Percentiles rank a stretch among this genome's conserved stretches.
phyloP scores from a whole-genome alignment of 2,113 vertebrate genomes.

The Girardinichthys multiradiatus region DNA sequence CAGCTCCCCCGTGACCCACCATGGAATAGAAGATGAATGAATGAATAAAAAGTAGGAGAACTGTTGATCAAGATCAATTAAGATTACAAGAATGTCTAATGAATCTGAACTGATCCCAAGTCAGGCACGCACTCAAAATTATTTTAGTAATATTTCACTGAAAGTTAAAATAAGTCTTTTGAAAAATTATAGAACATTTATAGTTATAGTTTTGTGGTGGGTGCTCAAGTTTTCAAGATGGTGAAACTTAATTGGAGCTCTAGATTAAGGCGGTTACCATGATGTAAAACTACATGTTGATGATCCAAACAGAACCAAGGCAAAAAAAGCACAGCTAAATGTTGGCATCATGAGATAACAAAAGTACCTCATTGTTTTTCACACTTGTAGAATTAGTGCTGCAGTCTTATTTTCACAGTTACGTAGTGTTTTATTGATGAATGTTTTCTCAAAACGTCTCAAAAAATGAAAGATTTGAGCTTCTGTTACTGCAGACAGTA shows the following conservation, averaged over 20 bases:
- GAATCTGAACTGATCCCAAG: neutral
- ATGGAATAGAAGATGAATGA: too few relatives aligned
- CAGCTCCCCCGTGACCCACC: too few relatives aligned
- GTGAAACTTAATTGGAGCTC: neutral
- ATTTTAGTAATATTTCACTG: neutral
- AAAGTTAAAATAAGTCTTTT: neutral
- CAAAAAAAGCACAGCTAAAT: slow-evolving; percentile 16
- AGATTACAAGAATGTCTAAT: neutral
- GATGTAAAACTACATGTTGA: neutral
- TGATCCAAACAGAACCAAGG: slow-evolving; percentile 16
- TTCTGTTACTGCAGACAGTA: slow-evolving; percentile 6
- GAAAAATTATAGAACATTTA: too few relatives aligned
- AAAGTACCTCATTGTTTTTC: slow-evolving; percentile 5
- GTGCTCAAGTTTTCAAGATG: neutral
- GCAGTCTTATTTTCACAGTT: slow-evolving; percentile 1
- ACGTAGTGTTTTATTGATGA: neutral
- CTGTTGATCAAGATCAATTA: neutral
- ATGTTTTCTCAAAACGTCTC: too few relatives aligned
- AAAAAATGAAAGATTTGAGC: slow-evolving; percentile 7
- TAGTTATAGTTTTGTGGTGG: neutral
- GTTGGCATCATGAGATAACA: neutral
- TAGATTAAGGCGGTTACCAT: neutral
- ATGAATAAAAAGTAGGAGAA: neutral
- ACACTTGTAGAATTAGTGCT: neutral
- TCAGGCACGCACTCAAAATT: neutral